phyloP scores from a whole-genome alignment of 1,140 invertebrate species.

The Neodiprion lecontei region DNA sequence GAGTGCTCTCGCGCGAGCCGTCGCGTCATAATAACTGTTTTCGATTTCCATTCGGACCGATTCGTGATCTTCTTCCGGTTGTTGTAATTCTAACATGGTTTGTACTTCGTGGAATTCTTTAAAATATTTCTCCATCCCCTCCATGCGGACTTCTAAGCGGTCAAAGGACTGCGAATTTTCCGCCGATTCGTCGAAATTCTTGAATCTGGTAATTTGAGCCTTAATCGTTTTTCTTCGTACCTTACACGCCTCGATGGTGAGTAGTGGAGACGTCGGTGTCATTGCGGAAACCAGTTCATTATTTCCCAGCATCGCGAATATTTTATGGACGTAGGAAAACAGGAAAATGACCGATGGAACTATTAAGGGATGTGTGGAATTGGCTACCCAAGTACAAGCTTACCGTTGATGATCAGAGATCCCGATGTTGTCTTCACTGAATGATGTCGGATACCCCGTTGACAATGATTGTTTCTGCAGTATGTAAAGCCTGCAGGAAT shows the following conservation, averaged over 20 bases:
- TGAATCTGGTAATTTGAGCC: neutral
- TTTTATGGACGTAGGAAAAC: neutral
- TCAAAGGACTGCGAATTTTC: neutral
- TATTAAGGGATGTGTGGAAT: neutral
- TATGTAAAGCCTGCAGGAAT: no score
- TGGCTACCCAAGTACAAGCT: neutral
- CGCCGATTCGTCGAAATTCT: neutral
- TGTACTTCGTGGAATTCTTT: slow-evolving; percentile 14
- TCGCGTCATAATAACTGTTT: neutral
- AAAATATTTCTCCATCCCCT: neutral
- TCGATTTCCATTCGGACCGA: neutral
- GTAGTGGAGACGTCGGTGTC: neutral
- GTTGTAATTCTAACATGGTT: slow-evolving; percentile 1
- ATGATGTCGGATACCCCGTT: no score
- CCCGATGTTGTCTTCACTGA: no score
- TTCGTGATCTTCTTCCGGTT: neutral
- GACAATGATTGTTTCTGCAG: no score
- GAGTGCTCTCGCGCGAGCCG: neutral
- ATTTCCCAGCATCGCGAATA: neutral
- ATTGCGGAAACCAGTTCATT: neutral
- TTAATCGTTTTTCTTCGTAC: neutral
- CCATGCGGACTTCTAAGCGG: neutral
- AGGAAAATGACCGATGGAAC: neutral
- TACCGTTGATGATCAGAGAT: neutral
- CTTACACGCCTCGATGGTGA: no score